Evolutionary conservation across 1,140 invertebrate species (phyloP), one percentile per base, ranked within the genome.

Genomic region (Drosophila novamexicana): DNA sequence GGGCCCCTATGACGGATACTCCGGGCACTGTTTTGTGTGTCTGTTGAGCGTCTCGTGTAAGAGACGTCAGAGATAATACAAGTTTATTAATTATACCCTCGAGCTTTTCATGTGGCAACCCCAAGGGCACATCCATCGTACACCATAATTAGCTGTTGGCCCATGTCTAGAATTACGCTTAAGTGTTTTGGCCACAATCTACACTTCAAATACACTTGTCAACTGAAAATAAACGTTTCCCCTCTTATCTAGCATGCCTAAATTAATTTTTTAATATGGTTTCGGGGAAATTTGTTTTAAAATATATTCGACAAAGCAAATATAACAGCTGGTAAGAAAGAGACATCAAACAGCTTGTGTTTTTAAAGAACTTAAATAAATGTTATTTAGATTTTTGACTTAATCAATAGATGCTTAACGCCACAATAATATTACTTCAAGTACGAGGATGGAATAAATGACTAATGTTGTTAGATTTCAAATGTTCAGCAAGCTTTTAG

Each of bases 81-180:
- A 86, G 58, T 58, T 77, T 80, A 83, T 89, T 89, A 88, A 88
- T 89, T 83, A 77, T 68, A 64, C 73, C 79, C 79, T 68, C 62
- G 40, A 81, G 84, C 63, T 52, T 56, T 42, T 75, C 61, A 53
- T 65, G 34, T 53, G 66, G 72, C 62, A 54, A 32, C 68, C 54
- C 45, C 63, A 37, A 45, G 58, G 47, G 62, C 59, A 57, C 61
- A 53, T 42, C 67, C 63, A 69, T 75, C 56, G 50, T 65, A 81
- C 82, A 77, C 67, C 57, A 74, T 75, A 86, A 77, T 85, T 74
- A 89, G 71, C 57, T 74, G 65, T 69, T 57, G 44, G 57, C 50
- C 66, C 50, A 57, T 74, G 65, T 74, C 52, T 74, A 69, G 71
- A 74, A 69, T 74, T 74, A 62, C 58, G 42, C 29, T 50, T 56